phyloP scores from a whole-genome alignment of 2,797 vertebrate genomes.

The Argyrosomus regius region DNA sequence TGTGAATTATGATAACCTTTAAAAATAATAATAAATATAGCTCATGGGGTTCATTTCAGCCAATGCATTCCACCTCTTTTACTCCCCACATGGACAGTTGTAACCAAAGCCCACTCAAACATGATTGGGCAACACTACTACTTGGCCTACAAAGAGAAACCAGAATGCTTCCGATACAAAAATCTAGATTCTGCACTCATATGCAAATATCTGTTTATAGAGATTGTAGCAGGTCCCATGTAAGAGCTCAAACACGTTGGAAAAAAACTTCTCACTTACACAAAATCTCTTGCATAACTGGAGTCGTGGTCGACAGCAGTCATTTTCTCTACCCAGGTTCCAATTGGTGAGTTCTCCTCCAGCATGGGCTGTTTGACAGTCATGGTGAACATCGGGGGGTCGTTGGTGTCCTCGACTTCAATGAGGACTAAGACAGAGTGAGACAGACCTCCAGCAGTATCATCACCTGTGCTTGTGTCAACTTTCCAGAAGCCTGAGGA shows the following conservation, averaged over 20 bases:
- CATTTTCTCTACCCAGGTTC: slow-evolving; percentile 68
- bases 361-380: slow-evolving; percentile 36
- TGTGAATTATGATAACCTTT: too few species aligned
- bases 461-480: slow-evolving; percentile 9
- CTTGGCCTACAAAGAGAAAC: too few species aligned
- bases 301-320: slow-evolving; percentile 74
- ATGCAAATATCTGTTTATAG: too few species aligned
- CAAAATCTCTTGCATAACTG: slow-evolving; percentile 46
- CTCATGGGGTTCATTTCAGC: too few species aligned
- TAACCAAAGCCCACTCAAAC: too few species aligned
- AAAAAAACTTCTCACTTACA: slow-evolving; percentile 52
- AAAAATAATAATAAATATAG: too few species aligned
- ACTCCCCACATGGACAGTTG: too few species aligned
- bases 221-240: neutral
- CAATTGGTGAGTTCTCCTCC: slow-evolving; percentile 70
- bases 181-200: too few species aligned
- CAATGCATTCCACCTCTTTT: too few species aligned
- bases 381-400: slow-evolving; percentile 70
- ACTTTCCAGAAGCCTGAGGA: slow-evolving; percentile 73
- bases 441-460: neutral
- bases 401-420: slow-evolving; percentile 76
- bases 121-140: too few species aligned
- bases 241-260: neutral
- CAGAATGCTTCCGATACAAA: too few species aligned
- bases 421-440: slow-evolving; percentile 57